Percentiles rank a stretch among this genome's conserved stretches.
These are phyloP conservation scores for Channa argus DNA, from an alignment of 2,113 vertebrate species.

Conservation along the genomic window DNA sequence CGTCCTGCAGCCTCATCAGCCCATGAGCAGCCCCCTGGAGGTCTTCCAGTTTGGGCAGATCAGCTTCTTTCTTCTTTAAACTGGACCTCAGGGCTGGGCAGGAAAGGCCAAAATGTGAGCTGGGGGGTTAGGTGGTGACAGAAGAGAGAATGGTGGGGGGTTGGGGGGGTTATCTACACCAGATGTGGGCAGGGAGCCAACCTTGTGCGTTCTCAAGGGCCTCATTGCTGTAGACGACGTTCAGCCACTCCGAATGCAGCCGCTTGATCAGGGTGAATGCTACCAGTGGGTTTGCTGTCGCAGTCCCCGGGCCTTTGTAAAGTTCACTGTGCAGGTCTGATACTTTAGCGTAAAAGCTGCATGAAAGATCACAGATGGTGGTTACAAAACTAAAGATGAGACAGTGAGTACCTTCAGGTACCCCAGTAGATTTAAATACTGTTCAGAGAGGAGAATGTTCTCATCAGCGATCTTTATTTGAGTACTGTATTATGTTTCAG, in stretches of 20 bases:
- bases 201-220: constrained; percentile 87
- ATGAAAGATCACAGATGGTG: constrained; percentile 33
- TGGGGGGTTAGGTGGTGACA: constrained; percentile 51
- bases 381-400: not conserved
- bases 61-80: constrained; percentile 82
- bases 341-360: constrained; percentile 92
- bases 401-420: not conserved
- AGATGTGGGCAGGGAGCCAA: constrained; percentile 69
- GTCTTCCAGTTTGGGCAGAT: constrained; percentile 89
- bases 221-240: constrained; percentile 87
- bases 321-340: constrained; percentile 81
- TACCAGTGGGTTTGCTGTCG: constrained; percentile 88
- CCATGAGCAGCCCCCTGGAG: constrained; percentile 89
- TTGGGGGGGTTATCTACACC: constrained; percentile 43
- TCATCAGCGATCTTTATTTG: too few species aligned
- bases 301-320: constrained; percentile 69
- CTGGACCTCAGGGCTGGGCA: constrained; percentile 85
- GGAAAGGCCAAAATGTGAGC: constrained; percentile 53
- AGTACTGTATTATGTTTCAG: too few species aligned
- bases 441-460: not conserved
- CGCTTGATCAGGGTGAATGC: constrained; percentile 94
- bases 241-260: constrained; percentile 91
- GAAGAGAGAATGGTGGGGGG: not conserved
- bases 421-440: not conserved
- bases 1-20: constrained; percentile 93